Evolutionary conservation across 2,113 vertebrate species (phyloP), one percentile per base, ranked within the genome.

Genomic region (Pycnonotus jocosus): DNA sequence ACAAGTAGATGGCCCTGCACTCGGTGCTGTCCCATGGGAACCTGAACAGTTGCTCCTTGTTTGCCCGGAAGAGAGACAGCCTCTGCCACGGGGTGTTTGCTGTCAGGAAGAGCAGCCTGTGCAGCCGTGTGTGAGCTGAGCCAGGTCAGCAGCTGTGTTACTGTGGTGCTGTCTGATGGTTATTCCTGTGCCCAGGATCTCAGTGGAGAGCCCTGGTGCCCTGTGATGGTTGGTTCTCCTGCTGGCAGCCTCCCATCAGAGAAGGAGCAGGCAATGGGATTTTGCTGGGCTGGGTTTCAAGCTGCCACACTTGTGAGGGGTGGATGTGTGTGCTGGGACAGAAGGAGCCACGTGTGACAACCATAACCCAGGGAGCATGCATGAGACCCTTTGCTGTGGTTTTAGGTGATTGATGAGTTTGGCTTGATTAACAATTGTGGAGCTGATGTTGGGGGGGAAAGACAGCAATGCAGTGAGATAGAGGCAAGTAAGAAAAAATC

Each of bases 241-340:
- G 27, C 24, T 54, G 33, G 30, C 33, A 53, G 31, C 15, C 47
- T 83, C 28, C 53, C 0, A 0, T 48, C 7, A 9, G 35, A 50
- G 17, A 35, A 74, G 38, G 12, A 86, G 21, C 15, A 18, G 35
- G 35, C 12, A 6, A 1, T n/a, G 53, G 38, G 38, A 10, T 18
- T 70, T 90, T 74, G 25, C 74, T 85, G 70, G 47, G 28, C 54
- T 84, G 40, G 8, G 2, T 65, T 78, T 93, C 61, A 48, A 53
- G 66, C 61, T 38, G 16, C 37, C 48, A 47, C 7, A 10, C 7
- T 31, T 40, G 35, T 0, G 0, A 51, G 44, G 22, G 19, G 1
- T 60, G n/a, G 14, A 12, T 0, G 3, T 2, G 1, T 38, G 0
- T 70, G 18, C 28, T 66, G 31, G 16, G 24, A 24, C n/a, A 40